Conservation (phyloP, 2,888 invertebrate species). For the Criorhina ranunculi region DNA sequence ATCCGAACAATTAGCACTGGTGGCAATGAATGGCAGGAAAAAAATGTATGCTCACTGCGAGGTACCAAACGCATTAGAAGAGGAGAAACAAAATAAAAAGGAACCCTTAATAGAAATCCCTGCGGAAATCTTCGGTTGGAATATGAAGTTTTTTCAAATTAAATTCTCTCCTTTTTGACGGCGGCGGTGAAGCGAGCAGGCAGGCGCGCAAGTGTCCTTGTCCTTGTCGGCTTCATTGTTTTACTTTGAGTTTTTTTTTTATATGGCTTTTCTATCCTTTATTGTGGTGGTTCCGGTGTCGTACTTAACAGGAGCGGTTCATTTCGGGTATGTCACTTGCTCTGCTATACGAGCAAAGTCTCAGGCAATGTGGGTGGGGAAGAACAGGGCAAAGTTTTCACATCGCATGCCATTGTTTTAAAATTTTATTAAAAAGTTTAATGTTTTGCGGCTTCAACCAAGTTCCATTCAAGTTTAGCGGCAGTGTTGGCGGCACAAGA, state of each 20-base stretch:
- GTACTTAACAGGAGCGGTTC: constrained; percentile 68
- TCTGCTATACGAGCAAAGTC: constrained; percentile 38
- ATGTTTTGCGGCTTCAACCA: constrained; percentile 76
- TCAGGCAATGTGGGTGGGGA: constrained; percentile 12
- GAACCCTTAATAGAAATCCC: constrained; percentile 26
- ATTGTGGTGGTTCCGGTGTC: constrained; percentile 68
- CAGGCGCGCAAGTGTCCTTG: constrained; percentile 34
- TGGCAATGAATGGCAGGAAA: background rate
- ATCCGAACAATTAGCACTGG: constrained; percentile 51
- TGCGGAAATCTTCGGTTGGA: constrained; percentile 51
- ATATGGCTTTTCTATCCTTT: constrained; percentile 65
- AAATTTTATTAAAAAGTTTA: constrained; percentile 77
- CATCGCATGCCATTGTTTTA: constrained; percentile 76
- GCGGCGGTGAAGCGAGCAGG: background rate
- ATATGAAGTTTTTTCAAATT: constrained; percentile 64
- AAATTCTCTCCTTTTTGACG: constrained; percentile 26
- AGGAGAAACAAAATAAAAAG: background rate
- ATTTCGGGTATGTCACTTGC: constrained; percentile 69
- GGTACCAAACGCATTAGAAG: no score
- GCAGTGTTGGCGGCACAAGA: constrained; percentile 52
- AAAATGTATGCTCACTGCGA: constrained; percentile 19
- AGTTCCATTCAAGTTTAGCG: constrained; percentile 74
- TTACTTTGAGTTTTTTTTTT: constrained; percentile 60
- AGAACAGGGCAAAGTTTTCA: constrained; percentile 72
- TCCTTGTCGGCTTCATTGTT: constrained; percentile 64